Evolutionary conservation across 2,113 vertebrate species (phyloP).

Genomic region (Poecilia latipinna): DNA sequence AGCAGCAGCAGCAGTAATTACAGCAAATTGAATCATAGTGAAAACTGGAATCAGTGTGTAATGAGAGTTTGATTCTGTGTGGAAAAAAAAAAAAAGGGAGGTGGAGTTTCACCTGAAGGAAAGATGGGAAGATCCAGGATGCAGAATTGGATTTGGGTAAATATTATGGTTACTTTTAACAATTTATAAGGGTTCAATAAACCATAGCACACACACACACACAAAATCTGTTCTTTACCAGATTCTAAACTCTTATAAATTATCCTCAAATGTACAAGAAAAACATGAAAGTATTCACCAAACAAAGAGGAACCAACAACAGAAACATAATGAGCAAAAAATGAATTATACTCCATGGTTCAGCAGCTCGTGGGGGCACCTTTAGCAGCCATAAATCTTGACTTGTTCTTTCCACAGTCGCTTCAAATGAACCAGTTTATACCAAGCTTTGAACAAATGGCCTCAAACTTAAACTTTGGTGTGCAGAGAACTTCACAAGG

Average conservation of each 20-base stretch:
- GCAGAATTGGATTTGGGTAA: neutral
- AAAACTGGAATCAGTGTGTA: conserved; percentile 94
- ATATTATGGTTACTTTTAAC: neutral
- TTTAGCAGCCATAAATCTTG: neutral
- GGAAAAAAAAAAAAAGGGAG: conserved; percentile 36
- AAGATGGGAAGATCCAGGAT: neutral
- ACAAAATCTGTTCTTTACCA: neutral
- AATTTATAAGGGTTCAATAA: neutral
- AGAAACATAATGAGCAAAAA: neutral
- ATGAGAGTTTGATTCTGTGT: conserved; percentile 93
- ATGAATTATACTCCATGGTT: too few species aligned
- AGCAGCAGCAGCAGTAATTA: conserved; percentile 95
- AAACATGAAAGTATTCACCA: neutral
- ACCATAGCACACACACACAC: neutral
- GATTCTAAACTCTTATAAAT: neutral
- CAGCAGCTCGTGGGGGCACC: too few species aligned
- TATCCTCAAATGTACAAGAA: neutral
- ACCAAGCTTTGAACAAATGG: neutral
- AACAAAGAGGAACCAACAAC: neutral
- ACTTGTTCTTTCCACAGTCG: neutral
- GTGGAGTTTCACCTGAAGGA: conserved; percentile 5
- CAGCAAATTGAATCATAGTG: conserved; percentile 92
- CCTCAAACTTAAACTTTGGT: neutral
- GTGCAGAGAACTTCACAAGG: neutral
- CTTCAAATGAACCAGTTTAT: neutral